Conservation (phyloP, 2,888 invertebrate genomes). For the Lasiommata megera region DNA sequence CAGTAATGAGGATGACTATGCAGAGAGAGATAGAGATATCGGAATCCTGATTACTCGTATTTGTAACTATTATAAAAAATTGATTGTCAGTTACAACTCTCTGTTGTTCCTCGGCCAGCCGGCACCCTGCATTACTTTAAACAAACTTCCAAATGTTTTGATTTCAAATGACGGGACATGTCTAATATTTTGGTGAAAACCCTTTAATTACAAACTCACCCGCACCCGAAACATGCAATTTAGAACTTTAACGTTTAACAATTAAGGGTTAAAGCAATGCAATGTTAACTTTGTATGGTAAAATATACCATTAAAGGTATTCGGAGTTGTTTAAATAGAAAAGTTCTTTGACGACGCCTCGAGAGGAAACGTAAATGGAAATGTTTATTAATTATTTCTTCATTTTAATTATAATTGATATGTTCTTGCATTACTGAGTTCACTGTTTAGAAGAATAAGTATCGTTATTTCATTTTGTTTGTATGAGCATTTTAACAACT, state of each 20-base stretch:
- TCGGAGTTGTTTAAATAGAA: slow-evolving; percentile 27
- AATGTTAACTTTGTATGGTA: slow-evolving; percentile 11
- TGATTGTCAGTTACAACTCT: slow-evolving; percentile 40
- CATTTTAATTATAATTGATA: slow-evolving; percentile 15
- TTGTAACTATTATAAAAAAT: background rate
- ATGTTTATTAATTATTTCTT: slow-evolving; percentile 23
- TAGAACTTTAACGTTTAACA: background rate
- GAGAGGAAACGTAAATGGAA: slow-evolving; percentile 22
- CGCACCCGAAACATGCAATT: slow-evolving; percentile 1
- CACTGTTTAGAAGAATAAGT: background rate
- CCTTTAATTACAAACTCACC: slow-evolving; percentile 35
- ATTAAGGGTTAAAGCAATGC: background rate
- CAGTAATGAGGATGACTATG: too few species aligned
- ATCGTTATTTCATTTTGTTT: too few species aligned
- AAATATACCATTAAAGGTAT: slow-evolving; percentile 23
- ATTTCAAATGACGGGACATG: slow-evolving; percentile 72
- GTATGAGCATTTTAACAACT: too few species aligned
- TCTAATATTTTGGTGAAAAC: slow-evolving; percentile 60
- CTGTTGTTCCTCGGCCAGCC: slow-evolving; percentile 27
- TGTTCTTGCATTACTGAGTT: slow-evolving; percentile 1
- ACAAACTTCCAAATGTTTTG: slow-evolving; percentile 61
- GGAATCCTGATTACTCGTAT: too few species aligned
- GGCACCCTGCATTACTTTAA: slow-evolving; percentile 41
- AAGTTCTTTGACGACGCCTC: slow-evolving; percentile 25
- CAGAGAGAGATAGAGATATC: too few species aligned